Conservation (phyloP, 1,140 invertebrate species). For the Charaxes varanes region DNA sequence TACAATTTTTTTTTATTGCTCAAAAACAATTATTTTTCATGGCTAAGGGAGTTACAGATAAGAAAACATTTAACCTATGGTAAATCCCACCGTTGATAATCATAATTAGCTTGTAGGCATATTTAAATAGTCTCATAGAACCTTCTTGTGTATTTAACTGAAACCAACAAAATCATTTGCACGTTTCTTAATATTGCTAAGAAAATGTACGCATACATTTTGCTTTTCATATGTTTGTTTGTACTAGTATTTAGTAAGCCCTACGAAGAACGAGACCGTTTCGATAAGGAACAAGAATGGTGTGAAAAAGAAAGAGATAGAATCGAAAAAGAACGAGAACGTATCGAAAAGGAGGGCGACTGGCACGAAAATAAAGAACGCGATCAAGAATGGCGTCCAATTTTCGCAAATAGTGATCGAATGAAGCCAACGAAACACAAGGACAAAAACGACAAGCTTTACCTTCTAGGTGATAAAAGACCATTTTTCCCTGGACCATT, state of each 20-base stretch:
- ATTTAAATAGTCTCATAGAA: conserved; percentile 9
- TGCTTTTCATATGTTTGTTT: conserved; percentile 8
- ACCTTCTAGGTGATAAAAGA: conserved; percentile 3
- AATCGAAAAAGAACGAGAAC: conserved; percentile 7
- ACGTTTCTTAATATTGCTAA: background rate
- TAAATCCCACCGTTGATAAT: conserved; percentile 14
- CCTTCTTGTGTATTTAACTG: background rate
- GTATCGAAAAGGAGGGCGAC: background rate
- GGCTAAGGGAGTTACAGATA: conserved; percentile 9
- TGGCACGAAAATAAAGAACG: conserved; percentile 1
- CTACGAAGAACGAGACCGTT: conserved; percentile 3
- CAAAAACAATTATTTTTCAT: conserved; percentile 16
- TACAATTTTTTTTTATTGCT: no score
- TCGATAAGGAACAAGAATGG: conserved; percentile 6
- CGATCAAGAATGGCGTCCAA: conserved; percentile 19
- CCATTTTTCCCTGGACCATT: conserved; percentile 14
- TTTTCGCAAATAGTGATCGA: conserved; percentile 12
- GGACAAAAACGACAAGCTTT: conserved; percentile 18
- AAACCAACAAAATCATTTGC: background rate
- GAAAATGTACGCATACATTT: conserved; percentile 6
- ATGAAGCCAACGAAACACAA: conserved; percentile 13
- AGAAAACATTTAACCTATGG: conserved; percentile 9
- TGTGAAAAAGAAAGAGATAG: conserved; percentile 2
- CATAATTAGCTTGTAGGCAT: conserved; percentile 12
- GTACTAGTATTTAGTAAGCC: conserved; percentile 3